These are phyloP conservation scores for Ammodytes dubius DNA, from an alignment of 2,113 vertebrate species.

Conservation along the genomic window DNA sequence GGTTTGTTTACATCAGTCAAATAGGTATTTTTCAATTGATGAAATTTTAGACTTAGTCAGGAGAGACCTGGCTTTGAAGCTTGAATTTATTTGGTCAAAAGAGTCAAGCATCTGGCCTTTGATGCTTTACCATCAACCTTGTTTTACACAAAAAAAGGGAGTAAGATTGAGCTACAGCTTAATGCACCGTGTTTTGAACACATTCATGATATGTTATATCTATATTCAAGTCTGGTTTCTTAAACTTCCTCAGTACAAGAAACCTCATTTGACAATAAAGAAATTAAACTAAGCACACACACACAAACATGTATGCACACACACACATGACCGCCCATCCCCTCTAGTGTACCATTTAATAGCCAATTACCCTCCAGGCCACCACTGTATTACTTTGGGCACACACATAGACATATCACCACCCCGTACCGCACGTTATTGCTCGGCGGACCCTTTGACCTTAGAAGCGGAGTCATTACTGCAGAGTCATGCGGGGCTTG, in stretches of 20 bases:
- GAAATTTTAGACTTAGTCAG: too few species aligned
- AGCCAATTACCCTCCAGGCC: constrained; percentile 74
- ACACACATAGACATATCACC: constrained; percentile 62
- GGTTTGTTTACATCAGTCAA: neutral
- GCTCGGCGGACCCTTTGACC: constrained; percentile 80
- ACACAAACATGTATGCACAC: neutral
- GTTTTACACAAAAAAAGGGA: constrained; percentile 1
- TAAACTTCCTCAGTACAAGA: too few species aligned
- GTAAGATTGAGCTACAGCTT: neutral
- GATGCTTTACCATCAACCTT: neutral
- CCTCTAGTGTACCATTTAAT: constrained; percentile 67
- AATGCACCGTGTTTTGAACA: neutral
- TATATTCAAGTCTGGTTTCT: neutral
- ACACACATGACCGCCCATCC: neutral
- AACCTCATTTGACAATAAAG: constrained; percentile 4
- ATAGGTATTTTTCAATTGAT: too few species aligned
- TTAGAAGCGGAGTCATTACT: constrained; percentile 72
- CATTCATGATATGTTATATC: neutral
- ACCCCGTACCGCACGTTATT: constrained; percentile 62
- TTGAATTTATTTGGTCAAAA: neutral
- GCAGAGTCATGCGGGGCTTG: constrained; percentile 70
- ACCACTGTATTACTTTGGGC: constrained; percentile 57
- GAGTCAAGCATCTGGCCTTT: neutral
- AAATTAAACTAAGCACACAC: neutral
- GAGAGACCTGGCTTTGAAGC: too few species aligned